phyloP scores from a whole-genome alignment of 2,888 invertebrate genomes.

The Cylloceria caligata region DNA sequence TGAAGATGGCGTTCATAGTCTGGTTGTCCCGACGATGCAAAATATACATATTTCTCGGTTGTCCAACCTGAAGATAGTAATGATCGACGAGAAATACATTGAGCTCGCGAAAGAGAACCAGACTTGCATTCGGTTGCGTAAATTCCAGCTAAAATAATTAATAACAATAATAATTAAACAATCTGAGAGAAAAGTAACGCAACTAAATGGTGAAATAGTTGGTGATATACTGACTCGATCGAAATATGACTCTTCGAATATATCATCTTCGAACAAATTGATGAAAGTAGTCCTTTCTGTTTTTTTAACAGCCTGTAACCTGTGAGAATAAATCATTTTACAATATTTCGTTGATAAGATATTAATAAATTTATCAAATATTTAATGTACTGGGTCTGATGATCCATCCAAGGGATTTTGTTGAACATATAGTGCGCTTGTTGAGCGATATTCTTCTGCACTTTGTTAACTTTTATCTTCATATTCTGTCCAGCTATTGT shows the following conservation, averaged over 20 bases:
- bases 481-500: constrained; percentile 54
- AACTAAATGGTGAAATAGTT: neutral
- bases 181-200: neutral
- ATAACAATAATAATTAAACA: neutral
- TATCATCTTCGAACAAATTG: constrained; percentile 65
- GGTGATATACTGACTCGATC: constrained; percentile 62
- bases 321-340: constrained; percentile 35
- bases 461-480: constrained; percentile 48
- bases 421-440: constrained; percentile 51
- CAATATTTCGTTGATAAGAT: neutral
- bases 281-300: constrained; percentile 60
- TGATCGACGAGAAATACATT: constrained; percentile 70
- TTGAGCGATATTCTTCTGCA: constrained; percentile 58
- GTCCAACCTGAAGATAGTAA: constrained; percentile 68
- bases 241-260: constrained; percentile 68
- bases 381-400: constrained; percentile 63
- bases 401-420: constrained; percentile 70
- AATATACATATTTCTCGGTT: constrained; percentile 61
- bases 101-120: constrained; percentile 68
- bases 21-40: constrained; percentile 57
- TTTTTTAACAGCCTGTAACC: constrained; percentile 63
- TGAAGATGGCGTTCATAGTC: constrained; percentile 63
- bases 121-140: constrained; percentile 65
- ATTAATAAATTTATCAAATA: neutral
- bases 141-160: constrained; percentile 64